These are phyloP conservation scores for Spilarctia lutea DNA, from an alignment of 2,888 invertebrate species.

Conservation along the genomic window DNA sequence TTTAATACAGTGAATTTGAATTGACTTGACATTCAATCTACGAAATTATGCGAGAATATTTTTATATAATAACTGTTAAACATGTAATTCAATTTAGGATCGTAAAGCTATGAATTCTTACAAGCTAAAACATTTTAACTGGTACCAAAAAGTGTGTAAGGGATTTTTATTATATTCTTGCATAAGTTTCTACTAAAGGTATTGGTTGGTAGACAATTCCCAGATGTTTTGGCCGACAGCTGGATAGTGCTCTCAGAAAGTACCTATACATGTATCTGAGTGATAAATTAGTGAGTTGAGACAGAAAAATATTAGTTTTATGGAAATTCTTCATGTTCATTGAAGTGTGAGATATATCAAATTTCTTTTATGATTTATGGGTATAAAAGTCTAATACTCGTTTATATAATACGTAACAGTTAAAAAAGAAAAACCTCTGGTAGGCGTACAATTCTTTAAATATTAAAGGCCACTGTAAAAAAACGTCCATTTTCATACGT, in stretches of 20 bases:
- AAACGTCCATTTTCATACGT: not conserved
- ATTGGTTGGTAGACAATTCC: constrained; percentile 6
- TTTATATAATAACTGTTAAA: too few species aligned
- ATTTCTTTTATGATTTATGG: not conserved
- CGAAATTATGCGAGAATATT: too few species aligned
- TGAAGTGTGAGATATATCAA: not conserved
- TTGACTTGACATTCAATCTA: too few species aligned
- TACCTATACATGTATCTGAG: not conserved
- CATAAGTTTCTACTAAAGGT: not conserved
- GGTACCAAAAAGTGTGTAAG: not conserved
- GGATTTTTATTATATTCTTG: not conserved
- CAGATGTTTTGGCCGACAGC: constrained; percentile 8
- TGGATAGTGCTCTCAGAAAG: constrained; percentile 1
- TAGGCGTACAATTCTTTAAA: not conserved
- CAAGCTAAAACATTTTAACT: not conserved
- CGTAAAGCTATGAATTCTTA: not conserved
- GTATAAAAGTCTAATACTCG: not conserved
- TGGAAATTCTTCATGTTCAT: not conserved
- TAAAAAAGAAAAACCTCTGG: not conserved
- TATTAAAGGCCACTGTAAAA: not conserved
- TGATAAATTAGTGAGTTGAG: not conserved
- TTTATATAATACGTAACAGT: not conserved
- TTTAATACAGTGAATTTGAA: too few species aligned
- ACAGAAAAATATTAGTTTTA: constrained; percentile 1
- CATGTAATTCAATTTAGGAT: not conserved